These are phyloP conservation scores for Heteractis magnifica DNA, from an alignment of 92 coral and sea anemone species.

Conservation along the genomic window DNA sequence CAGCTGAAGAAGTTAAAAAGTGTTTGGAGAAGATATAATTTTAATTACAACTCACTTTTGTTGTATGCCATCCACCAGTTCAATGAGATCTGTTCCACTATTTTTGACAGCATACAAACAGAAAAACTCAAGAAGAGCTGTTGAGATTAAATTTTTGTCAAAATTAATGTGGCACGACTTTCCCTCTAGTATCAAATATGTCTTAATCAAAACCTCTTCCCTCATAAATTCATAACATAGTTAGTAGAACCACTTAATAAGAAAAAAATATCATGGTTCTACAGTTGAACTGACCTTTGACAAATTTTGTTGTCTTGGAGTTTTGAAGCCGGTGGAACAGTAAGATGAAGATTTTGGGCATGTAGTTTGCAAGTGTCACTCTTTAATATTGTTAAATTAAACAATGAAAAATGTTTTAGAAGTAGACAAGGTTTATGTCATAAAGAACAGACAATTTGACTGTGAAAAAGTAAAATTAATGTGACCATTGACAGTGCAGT, in stretches of 20 bases:
- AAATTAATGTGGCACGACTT: neutral
- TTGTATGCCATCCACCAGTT: conserved; percentile 78
- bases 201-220: too few species aligned
- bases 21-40: neutral
- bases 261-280: neutral
- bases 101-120: conserved; percentile 87
- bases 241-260: too few species aligned
- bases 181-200: too few species aligned
- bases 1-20: neutral
- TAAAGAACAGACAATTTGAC: too few species aligned
- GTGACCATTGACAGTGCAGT: too few species aligned
- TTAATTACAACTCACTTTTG: conserved; percentile 53
- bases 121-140: conserved; percentile 86
- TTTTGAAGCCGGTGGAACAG: conserved; percentile 89
- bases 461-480: too few species aligned
- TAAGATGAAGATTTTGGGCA: conserved; percentile 79
- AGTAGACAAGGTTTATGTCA: too few species aligned
- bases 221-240: too few species aligned
- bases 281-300: conserved; percentile 62
- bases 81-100: conserved; percentile 70
- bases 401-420: neutral
- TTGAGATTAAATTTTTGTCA: neutral
- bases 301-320: conserved; percentile 95
- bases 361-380: conserved; percentile 58
- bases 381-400: neutral